Conservation (phyloP, 2,888 invertebrate genomes). For the Spisula subtruncata region DNA sequence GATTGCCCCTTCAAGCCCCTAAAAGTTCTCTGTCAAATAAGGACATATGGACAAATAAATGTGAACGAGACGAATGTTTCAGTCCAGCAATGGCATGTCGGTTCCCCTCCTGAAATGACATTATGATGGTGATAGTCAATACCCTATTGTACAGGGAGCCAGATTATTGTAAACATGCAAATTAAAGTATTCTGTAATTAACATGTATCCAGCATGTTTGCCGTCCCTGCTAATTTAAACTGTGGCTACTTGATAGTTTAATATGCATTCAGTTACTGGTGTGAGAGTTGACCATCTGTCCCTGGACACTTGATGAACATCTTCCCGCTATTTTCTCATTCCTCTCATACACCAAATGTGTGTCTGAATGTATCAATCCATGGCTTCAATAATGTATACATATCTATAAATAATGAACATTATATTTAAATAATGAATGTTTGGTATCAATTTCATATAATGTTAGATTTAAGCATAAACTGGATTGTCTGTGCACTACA, state of each 20-base stretch:
- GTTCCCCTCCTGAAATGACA: constrained; percentile 34
- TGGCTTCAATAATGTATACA: no score
- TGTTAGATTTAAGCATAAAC: no score
- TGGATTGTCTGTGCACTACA: no score
- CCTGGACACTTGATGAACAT: constrained; percentile 38
- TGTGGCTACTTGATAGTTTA: constrained; percentile 67
- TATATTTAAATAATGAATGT: no score
- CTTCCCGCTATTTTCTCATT: constrained; percentile 48
- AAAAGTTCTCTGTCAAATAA: constrained; percentile 53
- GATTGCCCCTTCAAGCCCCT: constrained; percentile 54
- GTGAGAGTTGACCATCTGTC: constrained; percentile 56
- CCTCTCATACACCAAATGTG: no score
- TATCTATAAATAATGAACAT: no score
- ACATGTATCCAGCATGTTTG: constrained; percentile 59
- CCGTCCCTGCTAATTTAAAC: constrained; percentile 61
- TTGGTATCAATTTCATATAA: no score
- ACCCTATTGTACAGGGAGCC: constrained; percentile 33
- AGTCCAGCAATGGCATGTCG: constrained; percentile 50
- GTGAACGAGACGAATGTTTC: background rate
- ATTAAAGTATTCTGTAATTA: constrained; percentile 57
- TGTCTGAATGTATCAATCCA: no score
- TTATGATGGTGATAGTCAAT: constrained; percentile 34
- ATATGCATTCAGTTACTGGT: constrained; percentile 51
- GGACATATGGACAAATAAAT: constrained; percentile 65
- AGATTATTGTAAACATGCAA: constrained; percentile 52